Conservation (phyloP, 2,888 invertebrate genomes). For the Pycnomerus fuliginosus region DNA sequence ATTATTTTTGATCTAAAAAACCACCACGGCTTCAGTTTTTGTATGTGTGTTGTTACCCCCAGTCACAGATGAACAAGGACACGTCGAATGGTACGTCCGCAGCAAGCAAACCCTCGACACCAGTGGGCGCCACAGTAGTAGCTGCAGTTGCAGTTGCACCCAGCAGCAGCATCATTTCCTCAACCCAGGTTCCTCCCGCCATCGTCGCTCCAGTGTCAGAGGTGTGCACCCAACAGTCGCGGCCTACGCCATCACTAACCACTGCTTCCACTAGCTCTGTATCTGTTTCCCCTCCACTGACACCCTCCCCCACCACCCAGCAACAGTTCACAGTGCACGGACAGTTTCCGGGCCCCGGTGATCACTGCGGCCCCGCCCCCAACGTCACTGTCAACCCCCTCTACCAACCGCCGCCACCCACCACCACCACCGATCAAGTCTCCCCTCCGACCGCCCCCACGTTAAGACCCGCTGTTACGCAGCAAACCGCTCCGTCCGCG, state of each 20-base stretch:
- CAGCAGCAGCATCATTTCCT: conserved; percentile 25
- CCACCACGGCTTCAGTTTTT: too few relatives aligned
- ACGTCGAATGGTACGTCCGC: conserved; percentile 51
- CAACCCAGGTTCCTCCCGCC: conserved; percentile 33
- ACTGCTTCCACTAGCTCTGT: conserved; percentile 47
- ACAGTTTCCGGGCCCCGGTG: conserved; percentile 52
- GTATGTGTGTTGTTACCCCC: conserved; percentile 21
- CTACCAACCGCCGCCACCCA: conserved; percentile 39
- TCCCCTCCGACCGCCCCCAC: conserved; percentile 33
- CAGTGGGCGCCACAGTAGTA: neutral
- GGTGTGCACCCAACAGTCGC: conserved; percentile 51
- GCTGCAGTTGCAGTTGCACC: conserved; percentile 29
- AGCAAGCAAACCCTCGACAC: conserved; percentile 30
- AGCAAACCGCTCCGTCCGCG: conserved; percentile 39
- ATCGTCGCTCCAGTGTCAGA: conserved; percentile 46
- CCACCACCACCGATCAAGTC: conserved; percentile 27
- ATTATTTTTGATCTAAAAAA: too few relatives aligned
- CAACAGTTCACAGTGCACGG: conserved; percentile 54
- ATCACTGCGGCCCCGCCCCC: conserved; percentile 64
- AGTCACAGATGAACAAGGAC: conserved; percentile 61
- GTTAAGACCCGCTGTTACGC: conserved; percentile 61
- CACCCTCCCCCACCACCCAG: conserved; percentile 42
- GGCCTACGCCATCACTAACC: conserved; percentile 45
- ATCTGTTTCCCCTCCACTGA: conserved; percentile 38
- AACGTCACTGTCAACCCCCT: conserved; percentile 69